phyloP scores from a whole-genome alignment of 2,888 invertebrate genomes.

The Desoria tigrina region DNA sequence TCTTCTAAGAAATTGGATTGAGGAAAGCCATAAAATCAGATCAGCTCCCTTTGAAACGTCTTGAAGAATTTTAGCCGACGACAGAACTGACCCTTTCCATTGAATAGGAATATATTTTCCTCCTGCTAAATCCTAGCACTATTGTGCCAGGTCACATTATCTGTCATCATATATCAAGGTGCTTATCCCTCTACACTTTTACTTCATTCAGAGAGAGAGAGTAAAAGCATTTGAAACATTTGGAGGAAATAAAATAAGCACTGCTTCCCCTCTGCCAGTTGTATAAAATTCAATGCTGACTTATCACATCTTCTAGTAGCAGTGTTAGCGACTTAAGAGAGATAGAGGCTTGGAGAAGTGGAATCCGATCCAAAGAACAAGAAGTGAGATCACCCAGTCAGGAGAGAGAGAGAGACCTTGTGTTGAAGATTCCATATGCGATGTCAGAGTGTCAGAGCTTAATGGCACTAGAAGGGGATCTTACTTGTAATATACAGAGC shows the following conservation, averaged over 20 bases:
- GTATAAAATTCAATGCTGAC: too few species aligned
- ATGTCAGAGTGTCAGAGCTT: background rate
- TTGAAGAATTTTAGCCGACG: background rate
- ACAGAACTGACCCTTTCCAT: conserved; percentile 4
- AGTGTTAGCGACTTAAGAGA: background rate
- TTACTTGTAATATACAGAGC: background rate
- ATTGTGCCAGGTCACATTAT: conserved; percentile 47
- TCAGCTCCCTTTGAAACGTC: background rate
- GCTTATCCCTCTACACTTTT: conserved; percentile 11
- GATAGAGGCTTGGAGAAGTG: too few species aligned
- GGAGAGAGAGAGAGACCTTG: background rate
- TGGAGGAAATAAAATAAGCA: too few species aligned
- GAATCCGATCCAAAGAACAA: too few species aligned
- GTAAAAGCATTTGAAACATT: background rate
- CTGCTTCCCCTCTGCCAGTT: too few species aligned
- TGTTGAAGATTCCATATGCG: background rate
- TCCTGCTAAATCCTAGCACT: conserved; percentile 39
- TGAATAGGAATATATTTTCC: conserved; percentile 7
- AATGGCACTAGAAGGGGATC: conserved; percentile 6
- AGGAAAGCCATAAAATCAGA: conserved; percentile 5
- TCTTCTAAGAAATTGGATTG: background rate
- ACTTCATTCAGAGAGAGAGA: background rate
- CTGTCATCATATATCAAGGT: conserved; percentile 47
- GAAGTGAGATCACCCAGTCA: conserved; percentile 2
- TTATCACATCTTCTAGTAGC: too few species aligned